Conservation (phyloP, 2,113 vertebrate species). For the Hydrochoerus hydrochaeris region DNA sequence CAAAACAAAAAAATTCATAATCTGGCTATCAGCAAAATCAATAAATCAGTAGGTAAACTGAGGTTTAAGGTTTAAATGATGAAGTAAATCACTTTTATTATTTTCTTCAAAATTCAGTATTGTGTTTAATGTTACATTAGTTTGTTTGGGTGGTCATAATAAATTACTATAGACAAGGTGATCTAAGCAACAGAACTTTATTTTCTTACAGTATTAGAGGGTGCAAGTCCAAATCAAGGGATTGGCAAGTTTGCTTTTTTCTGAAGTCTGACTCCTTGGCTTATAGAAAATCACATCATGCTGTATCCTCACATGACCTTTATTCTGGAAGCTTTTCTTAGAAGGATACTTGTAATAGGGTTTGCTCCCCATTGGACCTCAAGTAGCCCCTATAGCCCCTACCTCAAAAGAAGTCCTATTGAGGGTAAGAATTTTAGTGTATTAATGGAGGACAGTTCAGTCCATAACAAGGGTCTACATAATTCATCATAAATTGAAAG, state of each 20-base stretch:
- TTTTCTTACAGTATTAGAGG: background rate
- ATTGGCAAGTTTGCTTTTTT: background rate
- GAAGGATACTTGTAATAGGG: background rate
- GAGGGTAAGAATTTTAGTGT: background rate
- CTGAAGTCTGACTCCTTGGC: background rate
- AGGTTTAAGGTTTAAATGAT: background rate
- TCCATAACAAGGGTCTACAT: background rate
- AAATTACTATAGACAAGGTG: background rate
- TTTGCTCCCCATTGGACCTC: background rate
- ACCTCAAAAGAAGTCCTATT: background rate
- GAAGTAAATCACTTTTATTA: background rate
- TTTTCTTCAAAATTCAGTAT: background rate
- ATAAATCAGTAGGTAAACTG: background rate
- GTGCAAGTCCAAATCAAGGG: background rate
- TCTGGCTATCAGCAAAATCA: background rate
- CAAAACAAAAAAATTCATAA: background rate
- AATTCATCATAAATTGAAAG: background rate
- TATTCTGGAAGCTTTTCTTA: background rate
- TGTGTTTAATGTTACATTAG: background rate
- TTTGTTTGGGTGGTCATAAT: background rate
- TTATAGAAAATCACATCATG: background rate
- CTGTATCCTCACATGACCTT: rapidly evolving
- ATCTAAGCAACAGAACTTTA: background rate
- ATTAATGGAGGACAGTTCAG: background rate
- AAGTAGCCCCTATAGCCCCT: background rate